A percentile compares a stretch with the other conserved stretches of the same genome.
These are phyloP conservation scores for Pyrochroa serraticornis DNA, from an alignment of 2,888 invertebrate genomes.

Conservation along the genomic window DNA sequence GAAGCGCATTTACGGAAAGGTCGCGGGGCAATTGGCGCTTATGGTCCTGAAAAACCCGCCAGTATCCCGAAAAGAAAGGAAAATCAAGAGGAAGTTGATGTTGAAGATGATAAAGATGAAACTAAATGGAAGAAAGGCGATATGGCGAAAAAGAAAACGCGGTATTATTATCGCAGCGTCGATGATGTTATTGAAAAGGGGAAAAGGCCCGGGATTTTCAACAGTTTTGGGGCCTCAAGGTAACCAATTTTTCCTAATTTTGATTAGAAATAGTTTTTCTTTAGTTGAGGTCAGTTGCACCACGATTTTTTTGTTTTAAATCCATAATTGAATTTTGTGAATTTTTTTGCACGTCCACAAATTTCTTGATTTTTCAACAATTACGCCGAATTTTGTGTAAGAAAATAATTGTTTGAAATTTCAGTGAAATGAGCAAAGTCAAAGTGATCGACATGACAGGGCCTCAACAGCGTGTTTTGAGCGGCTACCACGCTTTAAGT, in stretches of 20 bases:
- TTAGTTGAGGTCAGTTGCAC: background rate
- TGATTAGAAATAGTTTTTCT: background rate
- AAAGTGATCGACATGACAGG: slow-evolving; percentile 99
- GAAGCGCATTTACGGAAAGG: slow-evolving; percentile 93
- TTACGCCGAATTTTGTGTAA: no score
- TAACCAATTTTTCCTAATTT: slow-evolving; percentile 35
- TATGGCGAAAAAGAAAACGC: slow-evolving; percentile 69
- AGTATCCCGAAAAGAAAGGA: slow-evolving; percentile 62
- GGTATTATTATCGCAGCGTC: slow-evolving; percentile 83
- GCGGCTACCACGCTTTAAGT: slow-evolving; percentile 90
- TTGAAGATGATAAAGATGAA: slow-evolving; percentile 64
- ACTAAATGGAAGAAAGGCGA: slow-evolving; percentile 72
- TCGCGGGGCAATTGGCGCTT: slow-evolving; percentile 92
- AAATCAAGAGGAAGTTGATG: slow-evolving; percentile 50
- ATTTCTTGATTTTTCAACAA: no score
- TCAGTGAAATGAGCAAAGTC: slow-evolving; percentile 78
- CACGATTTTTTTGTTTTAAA: no score
- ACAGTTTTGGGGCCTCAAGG: slow-evolving; percentile 52
- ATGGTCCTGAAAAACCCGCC: slow-evolving; percentile 81
- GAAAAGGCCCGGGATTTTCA: slow-evolving; percentile 63
- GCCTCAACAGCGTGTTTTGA: slow-evolving; percentile 87
- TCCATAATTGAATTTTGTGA: no score
- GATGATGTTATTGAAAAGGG: slow-evolving; percentile 91
- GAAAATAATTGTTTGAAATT: slow-evolving; percentile 32
- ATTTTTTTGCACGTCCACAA: no score